A percentile compares a stretch with the other conserved stretches of the same genome.
phyloP scores from a whole-genome alignment of 1,140 invertebrate genomes.

The Subanguina moxae region DNA sequence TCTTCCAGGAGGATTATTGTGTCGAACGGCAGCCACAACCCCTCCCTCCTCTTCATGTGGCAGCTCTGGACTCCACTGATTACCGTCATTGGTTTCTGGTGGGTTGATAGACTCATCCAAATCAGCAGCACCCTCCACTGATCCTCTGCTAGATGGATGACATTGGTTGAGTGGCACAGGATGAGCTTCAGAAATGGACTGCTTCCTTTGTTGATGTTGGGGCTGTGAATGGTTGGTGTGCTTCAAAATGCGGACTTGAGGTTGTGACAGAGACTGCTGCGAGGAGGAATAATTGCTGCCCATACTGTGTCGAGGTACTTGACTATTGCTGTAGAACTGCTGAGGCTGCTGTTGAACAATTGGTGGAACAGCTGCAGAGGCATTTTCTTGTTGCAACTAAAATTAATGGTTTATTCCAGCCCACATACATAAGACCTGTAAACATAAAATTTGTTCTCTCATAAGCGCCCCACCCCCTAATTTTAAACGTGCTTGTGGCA shows the following conservation, averaged over 20 bases:
- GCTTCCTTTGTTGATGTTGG: not conserved
- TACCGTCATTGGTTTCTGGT: not conserved
- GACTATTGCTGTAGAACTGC: too few species aligned
- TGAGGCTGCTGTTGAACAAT: too few species aligned
- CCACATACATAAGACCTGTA: too few species aligned
- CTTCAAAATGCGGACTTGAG: not conserved
- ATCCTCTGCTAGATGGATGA: not conserved
- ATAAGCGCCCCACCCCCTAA: too few species aligned
- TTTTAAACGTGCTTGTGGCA: too few species aligned
- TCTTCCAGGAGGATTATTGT: not conserved
- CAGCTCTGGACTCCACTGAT: slow-evolving; percentile 1
- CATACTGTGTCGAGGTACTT: not conserved
- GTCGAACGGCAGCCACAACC: not conserved
- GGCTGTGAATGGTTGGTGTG: too few species aligned
- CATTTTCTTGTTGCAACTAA: too few species aligned
- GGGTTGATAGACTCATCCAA: too few species aligned
- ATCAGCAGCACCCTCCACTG: not conserved
- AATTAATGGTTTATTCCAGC: too few species aligned
- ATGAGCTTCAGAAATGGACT: not conserved
- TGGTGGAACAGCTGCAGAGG: too few species aligned
- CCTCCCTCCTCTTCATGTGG: not conserved
- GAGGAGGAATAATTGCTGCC: not conserved
- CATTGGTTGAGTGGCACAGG: slow-evolving; percentile 1
- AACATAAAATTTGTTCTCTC: too few species aligned
- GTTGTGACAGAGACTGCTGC: not conserved